phyloP scores from a whole-genome alignment of 2,888 invertebrate genomes.

The Pyrochroa serraticornis region DNA sequence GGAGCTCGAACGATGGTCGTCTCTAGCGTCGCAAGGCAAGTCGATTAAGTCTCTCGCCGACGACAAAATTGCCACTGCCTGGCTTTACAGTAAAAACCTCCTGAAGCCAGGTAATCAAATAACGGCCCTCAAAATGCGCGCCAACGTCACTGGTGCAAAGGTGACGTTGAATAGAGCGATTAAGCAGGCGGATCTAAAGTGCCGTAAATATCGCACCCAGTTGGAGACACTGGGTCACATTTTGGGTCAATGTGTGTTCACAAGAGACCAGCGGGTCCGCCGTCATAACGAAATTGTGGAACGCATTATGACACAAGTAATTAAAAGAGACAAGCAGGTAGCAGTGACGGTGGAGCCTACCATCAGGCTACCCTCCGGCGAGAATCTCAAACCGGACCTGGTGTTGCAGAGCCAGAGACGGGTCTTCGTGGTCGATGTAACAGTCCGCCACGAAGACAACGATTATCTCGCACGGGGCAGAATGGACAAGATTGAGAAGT shows the following conservation, averaged over 20 bases:
- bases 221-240: conserved; percentile 48
- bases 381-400: no score
- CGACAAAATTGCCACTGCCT: conserved; percentile 38
- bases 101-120: conserved; percentile 42
- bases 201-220: conserved; percentile 40
- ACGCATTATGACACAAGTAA: conserved; percentile 22
- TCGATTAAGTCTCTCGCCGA: conserved; percentile 37
- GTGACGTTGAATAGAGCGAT: conserved; percentile 38
- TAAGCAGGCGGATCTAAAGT: conserved; percentile 36
- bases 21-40: conserved; percentile 40
- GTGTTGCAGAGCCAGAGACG: conserved; percentile 34
- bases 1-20: conserved; percentile 40
- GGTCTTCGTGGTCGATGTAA: conserved; percentile 44
- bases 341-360: no score
- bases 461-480: conserved; percentile 35
- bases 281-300: conserved; percentile 37
- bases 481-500: conserved; percentile 39
- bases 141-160: conserved; percentile 39
- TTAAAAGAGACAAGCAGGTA: conserved; percentile 23
- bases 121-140: conserved; percentile 43
- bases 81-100: conserved; percentile 36
- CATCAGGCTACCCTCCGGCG: no score
- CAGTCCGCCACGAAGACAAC: conserved; percentile 36
- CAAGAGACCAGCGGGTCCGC: conserved; percentile 35
- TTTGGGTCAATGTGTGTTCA: conserved; percentile 38